Base-by-base conservation (phyloP, 1,140 invertebrate genomes). In the Monochamus saltuarius region DNA sequence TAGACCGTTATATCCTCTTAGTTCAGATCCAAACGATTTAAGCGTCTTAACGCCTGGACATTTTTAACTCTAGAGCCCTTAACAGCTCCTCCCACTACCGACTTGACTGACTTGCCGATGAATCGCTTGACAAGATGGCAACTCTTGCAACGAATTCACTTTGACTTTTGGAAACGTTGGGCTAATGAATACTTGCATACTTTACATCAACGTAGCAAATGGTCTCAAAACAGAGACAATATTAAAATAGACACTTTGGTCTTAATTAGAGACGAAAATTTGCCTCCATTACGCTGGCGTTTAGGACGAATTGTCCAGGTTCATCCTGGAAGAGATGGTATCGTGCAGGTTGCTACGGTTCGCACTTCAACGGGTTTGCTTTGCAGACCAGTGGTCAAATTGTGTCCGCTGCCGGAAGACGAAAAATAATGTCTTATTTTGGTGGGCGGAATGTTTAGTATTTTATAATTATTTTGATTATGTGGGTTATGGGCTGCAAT, bases 221-320 rank as follows among this genome's bases (percentile, higher is more conserved):
- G 4, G 10, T n/a, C 16, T 42, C 22, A 40, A 39, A 17, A 56
- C 7, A 49, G 22, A 14, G 13, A 50, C n/a, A 46, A 10, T 50
- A 13, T 68, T 13, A 45, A 59, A 34, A 36, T 59, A 11, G 65
- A 65, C 0, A 61, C 60, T 42, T 35, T 69, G n/a, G 72, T 71
- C 1, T 6, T 65, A 13, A 17, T 70, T 19, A 64, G 57, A 34
- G 22, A 66, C 7, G 47, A 57, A 46, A 59, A 59, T 16, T 36
- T 61, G 29, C 67, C 56, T 16, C 66, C 62, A 1, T 22, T 59
- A 7, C 56, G 69, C 29, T 75, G 71, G 72, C 50, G 17, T 39
- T 8, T 74, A 3, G 75, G 69, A 37, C 54, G 69, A 45, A 56
- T 75, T 10, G 50, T 59, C 0, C 37, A 63, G 43, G 34, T 67